phyloP scores from a whole-genome alignment of 2,888 invertebrate species.

The Scotopteryx bipunctaria region DNA sequence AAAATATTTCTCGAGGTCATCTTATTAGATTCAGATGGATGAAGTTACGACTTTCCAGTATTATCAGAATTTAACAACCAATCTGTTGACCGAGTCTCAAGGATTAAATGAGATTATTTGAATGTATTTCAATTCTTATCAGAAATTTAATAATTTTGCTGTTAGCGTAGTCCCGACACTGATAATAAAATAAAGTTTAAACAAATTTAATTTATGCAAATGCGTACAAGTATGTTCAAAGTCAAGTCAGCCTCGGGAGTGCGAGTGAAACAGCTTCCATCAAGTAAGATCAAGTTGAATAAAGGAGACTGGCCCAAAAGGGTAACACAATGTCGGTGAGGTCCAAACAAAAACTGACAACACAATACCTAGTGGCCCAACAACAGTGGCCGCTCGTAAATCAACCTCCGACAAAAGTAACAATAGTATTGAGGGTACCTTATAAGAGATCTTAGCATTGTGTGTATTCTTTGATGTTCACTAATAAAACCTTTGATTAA shows the following conservation, averaged over 20 bases:
- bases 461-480: slow-evolving; percentile 82
- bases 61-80: slow-evolving; percentile 6
- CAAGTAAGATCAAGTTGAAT: slow-evolving; percentile 77
- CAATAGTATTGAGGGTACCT: slow-evolving; percentile 83
- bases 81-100: slow-evolving; percentile 6
- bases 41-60: background rate
- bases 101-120: slow-evolving; percentile 4
- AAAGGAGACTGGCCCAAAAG: slow-evolving; percentile 78
- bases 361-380: slow-evolving; percentile 79
- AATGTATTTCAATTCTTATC: slow-evolving; percentile 1
- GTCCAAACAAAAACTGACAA: slow-evolving; percentile 81
- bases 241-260: slow-evolving; percentile 59
- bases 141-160: background rate
- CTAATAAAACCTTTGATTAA: slow-evolving; percentile 84
- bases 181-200: slow-evolving; percentile 19
- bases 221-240: slow-evolving; percentile 49
- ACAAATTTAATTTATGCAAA: slow-evolving; percentile 45
- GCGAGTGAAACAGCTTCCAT: slow-evolving; percentile 67
- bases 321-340: slow-evolving; percentile 81
- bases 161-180: slow-evolving; percentile 1
- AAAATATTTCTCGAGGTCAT: background rate
- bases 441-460: slow-evolving; percentile 83
- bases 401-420: slow-evolving; percentile 82
- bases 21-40: background rate
- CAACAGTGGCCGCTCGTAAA: slow-evolving; percentile 83